phyloP scores from a whole-genome alignment of 2,113 vertebrate genomes.

The Grammomys surdaster region DNA sequence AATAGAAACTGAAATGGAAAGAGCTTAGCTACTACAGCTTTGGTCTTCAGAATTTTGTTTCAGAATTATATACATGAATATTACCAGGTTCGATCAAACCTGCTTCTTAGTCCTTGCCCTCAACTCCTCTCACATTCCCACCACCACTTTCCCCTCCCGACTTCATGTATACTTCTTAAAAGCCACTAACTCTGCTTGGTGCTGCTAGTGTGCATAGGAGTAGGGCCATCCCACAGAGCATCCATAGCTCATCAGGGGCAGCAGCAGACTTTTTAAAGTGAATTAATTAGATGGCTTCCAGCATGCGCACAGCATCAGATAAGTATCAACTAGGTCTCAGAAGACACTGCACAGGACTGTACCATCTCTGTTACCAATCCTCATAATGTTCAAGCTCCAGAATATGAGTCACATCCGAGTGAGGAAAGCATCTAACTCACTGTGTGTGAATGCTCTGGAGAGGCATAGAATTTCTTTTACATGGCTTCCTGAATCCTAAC shows the following conservation, averaged over 20 bases:
- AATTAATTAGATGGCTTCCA: background rate
- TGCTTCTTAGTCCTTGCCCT: background rate
- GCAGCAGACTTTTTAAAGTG: background rate
- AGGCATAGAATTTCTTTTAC: slow-evolving; percentile 32
- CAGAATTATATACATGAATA: background rate
- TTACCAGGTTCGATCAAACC: background rate
- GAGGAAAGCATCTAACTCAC: slow-evolving; percentile 15
- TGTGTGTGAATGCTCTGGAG: background rate
- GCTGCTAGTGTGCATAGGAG: background rate
- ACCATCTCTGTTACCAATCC: background rate
- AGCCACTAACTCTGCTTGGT: background rate
- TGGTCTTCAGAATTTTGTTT: background rate
- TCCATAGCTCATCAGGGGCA: no score
- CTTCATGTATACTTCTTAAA: background rate
- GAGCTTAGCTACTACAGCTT: background rate
- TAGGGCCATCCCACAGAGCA: background rate
- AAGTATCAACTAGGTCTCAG: background rate
- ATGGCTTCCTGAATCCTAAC: background rate
- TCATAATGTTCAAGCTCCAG: background rate
- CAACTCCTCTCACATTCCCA: background rate
- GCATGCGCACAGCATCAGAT: background rate
- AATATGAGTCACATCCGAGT: background rate
- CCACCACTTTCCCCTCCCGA: background rate
- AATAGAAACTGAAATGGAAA: background rate
- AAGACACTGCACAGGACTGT: background rate